These are phyloP conservation scores for Daubentonia madagascariensis DNA, from an alignment of 2,113 vertebrate genomes.

Conservation along the genomic window DNA sequence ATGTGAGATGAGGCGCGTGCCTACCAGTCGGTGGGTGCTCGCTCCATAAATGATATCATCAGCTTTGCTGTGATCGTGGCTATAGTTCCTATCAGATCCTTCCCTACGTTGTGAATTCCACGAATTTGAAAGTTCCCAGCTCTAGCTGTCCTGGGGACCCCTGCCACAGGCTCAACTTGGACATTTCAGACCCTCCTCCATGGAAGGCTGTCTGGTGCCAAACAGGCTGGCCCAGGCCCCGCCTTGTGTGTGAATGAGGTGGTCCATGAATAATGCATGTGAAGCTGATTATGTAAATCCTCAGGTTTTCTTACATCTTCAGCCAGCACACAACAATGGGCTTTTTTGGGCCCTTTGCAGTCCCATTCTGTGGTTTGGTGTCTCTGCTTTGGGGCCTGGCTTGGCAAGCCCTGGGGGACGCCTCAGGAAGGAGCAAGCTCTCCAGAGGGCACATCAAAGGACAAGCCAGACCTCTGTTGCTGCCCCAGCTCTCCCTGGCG, in stretches of 20 bases:
- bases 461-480: not conserved
- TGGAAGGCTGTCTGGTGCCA: not conserved
- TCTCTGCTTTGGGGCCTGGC: not conserved
- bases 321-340: constrained; percentile 49
- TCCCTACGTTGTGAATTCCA: not conserved
- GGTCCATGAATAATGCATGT: constrained; percentile 66
- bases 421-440: not conserved
- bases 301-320: constrained; percentile 42
- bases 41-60: accelerated
- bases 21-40: accelerated
- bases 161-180: not conserved
- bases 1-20: not conserved
- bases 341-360: not conserved
- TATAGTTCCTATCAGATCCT: accelerated
- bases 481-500: not conserved
- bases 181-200: not conserved
- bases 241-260: not conserved
- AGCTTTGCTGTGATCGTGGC: accelerated
- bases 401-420: not conserved
- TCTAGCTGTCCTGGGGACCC: not conserved
- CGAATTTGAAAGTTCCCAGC: not conserved
- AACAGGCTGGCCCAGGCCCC: not conserved
- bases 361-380: constrained; percentile 20
- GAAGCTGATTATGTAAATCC: constrained; percentile 73
- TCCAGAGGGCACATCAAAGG: not conserved